Evolutionary conservation across 2,797 vertebrate species (phyloP), one percentile per base, ranked within the genome.

Genomic region (Sebastes trivittatus): DNA sequence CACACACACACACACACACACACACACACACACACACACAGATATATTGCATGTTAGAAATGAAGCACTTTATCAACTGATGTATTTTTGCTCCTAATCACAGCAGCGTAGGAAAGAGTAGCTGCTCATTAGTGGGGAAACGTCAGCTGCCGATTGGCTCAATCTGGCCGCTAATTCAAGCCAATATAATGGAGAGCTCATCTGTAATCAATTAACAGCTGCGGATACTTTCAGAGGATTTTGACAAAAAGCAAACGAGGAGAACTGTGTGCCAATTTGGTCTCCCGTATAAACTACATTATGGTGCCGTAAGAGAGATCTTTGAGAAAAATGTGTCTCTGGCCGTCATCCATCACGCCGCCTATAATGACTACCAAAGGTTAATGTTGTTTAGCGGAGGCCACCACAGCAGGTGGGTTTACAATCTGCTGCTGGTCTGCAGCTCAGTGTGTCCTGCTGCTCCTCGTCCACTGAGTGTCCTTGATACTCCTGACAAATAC

Each of bases 131-230:
- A 88, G 80, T 65, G 77, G 67, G 54, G 46, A 52, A 78, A 63
- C 54, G 11, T 84, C 81, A 70, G 77, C 85, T 85, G 71, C 68
- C 66, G 75, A 89, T 78, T 90, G 82, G 82, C 61, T 89, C 84
- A 85, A 62, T 65, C 65, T 64, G 83, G 74, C 71, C 68, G 4
- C 72, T 34, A 70, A 87, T 82, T 81, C 65, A 56, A 86, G 72
- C 80, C 81, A 66, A 72, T 85, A 72, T 20, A 22, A 75, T 18
- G 66, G 38, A 75, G 67, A 78, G 29, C 42, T 86, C 89, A 90
- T 92, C 81, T 93, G 90, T 75, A 55, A 69, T 90, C 86, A 82
- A 85, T 93, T 91, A 89, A 72, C 76, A 79, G 78, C 80, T 71
- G 70, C 55, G 42, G 73, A 49, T 76, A 61, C 38, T 81, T 85